Evolutionary conservation across 2,113 vertebrate species (phyloP).

Genomic region (Petromus typicus): DNA sequence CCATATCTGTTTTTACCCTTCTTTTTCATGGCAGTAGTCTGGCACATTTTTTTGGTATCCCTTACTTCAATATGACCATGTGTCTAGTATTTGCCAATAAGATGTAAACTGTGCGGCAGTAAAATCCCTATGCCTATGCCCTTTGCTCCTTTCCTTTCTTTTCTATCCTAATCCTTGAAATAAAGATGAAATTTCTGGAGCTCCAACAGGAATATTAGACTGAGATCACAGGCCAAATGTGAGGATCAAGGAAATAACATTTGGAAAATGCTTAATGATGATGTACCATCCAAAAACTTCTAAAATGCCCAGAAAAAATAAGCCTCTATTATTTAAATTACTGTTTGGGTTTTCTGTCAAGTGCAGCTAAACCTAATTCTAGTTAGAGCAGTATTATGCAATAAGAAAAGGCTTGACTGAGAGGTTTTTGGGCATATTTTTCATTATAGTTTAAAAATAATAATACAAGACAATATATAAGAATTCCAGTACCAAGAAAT

Average conservation of each 20-base stretch:
- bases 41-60: not conserved
- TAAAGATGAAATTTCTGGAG: not conserved
- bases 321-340: not conserved
- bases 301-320: not conserved
- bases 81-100: not conserved
- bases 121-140: not conserved
- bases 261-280: not conserved
- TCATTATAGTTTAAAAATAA: not conserved
- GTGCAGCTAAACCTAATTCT: not conserved
- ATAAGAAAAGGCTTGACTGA: not conserved
- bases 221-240: not conserved
- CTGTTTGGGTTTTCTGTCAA: not conserved
- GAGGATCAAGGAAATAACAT: not conserved
- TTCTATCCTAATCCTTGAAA: not conserved
- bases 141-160: not conserved
- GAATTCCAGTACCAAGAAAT: not conserved
- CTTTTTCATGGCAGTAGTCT: not conserved
- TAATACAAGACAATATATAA: not conserved
- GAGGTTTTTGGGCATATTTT: not conserved
- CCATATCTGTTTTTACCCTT: not conserved
- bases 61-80: not conserved
- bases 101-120: not conserved
- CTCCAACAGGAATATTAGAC: not conserved
- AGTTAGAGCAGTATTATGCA: conserved; percentile 15
- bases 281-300: not conserved